These are phyloP conservation scores for Phymorhynchus buccinoides DNA, from an alignment of 1,140 invertebrate species.

Conservation along the genomic window DNA sequence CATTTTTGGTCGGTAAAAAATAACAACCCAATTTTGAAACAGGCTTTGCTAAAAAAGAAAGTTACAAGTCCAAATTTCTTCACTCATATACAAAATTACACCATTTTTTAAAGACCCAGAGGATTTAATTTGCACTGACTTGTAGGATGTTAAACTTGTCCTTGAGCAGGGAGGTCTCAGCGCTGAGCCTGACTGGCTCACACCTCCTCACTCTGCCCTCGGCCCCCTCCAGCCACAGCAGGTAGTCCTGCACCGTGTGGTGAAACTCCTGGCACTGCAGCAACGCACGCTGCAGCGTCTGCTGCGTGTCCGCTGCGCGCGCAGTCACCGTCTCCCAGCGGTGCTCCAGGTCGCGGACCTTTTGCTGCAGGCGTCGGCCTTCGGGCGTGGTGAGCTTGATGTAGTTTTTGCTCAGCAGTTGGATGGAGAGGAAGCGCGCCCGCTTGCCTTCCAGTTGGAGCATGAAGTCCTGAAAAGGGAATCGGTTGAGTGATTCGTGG, in stretches of 20 bases:
- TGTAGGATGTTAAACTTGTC: constrained; percentile 85
- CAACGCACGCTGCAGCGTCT: constrained; percentile 82
- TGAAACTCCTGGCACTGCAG: constrained; percentile 90
- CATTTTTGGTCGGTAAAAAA: background rate
- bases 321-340: constrained; percentile 88
- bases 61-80: background rate
- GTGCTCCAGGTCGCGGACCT: constrained; percentile 80
- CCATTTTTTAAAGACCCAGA: background rate
- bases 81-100: background rate
- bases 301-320: constrained; percentile 83
- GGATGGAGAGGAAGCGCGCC: constrained; percentile 86
- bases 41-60: background rate
- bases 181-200: constrained; percentile 87
- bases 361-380: constrained; percentile 79
- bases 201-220: constrained; percentile 83
- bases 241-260: constrained; percentile 84
- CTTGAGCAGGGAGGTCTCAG: constrained; percentile 79
- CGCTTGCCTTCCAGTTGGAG: constrained; percentile 91
- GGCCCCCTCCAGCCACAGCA: constrained; percentile 83
- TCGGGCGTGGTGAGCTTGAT: constrained; percentile 80
- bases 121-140: constrained; percentile 63
- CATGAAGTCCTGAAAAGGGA: constrained; percentile 89
- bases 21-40: background rate
- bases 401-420: constrained; percentile 87
- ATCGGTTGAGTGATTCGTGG: no score